Evolutionary conservation across 2,113 vertebrate species (phyloP).

Genomic region (Neoarius graeffei): DNA sequence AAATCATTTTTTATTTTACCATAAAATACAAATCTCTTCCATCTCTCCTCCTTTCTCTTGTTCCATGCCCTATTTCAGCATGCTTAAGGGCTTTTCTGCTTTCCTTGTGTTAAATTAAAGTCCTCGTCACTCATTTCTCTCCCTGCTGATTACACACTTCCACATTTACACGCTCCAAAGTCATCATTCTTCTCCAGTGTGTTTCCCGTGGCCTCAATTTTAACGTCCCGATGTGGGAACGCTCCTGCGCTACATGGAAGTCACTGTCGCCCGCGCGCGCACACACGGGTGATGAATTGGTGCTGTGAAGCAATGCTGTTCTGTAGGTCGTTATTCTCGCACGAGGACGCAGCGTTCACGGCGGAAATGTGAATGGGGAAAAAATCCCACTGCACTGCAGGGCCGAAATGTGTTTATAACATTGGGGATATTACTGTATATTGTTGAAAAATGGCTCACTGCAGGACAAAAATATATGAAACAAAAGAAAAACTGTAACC

Average conservation of each 20-base stretch:
- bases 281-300: conserved; percentile 30
- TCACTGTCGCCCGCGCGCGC: neutral
- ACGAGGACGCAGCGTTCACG: neutral
- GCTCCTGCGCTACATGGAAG: neutral
- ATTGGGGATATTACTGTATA: neutral
- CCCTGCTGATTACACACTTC: conserved; percentile 51
- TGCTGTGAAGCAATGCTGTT: neutral
- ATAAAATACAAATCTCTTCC: conserved; percentile 55
- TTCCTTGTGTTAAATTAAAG: conserved; percentile 69
- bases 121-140: conserved; percentile 58
- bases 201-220: conserved; percentile 52
- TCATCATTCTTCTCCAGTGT: conserved; percentile 45
- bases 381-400: neutral
- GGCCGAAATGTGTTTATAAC: neutral
- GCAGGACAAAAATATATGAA: neutral
- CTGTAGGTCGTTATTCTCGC: conserved; percentile 14
- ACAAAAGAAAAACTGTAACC: neutral
- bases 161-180: conserved; percentile 63
- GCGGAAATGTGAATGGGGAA: neutral
- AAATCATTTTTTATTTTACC: conserved; percentile 63
- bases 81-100: conserved; percentile 40
- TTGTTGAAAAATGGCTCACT: neutral
- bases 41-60: conserved; percentile 35
- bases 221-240: neutral
- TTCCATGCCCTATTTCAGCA: conserved; percentile 41